Evolutionary conservation across 2,113 vertebrate genomes (phyloP), one percentile per base, ranked within the genome.

Genomic region (Microcebus murinus): DNA sequence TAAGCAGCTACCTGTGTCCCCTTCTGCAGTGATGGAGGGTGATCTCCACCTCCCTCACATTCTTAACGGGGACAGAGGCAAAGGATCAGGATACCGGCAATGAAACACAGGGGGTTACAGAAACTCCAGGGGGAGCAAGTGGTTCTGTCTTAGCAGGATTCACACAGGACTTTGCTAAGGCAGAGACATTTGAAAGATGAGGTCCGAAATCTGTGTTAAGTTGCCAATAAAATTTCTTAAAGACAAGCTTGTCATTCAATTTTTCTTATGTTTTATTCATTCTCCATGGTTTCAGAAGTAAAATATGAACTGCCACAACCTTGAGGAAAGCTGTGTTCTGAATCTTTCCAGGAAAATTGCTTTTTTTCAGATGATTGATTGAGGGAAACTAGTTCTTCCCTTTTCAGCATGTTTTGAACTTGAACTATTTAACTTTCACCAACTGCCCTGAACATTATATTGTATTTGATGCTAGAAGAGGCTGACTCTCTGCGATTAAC

Each of bases 251-350:
- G 59, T 85, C 92, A 13, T 29, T 92, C 94, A 95, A 34, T 36
- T 90, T 68, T 77, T 74, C 84, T 94, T 55, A 87, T 85, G 55
- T 83, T 97, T 92, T 97, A 95, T 95, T 94, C 96, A 96, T 93
- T 65, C 31, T 12, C 17, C 65, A 25, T 55, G 39, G 95, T 81
- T 95, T 90, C 73, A 70, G 91, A 73, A 94, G 63, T 94, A 80
- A 96, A 97, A 89, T 89, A 94, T 86, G 45, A 96, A 94, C 91
- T 95, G 48, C 34, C 42, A 63, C 77, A 87, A 95, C 74, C 59
- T 94, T 71, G 74, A 92, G 61, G 77, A 96, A 96, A 94, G 59
- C 76, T 90, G 57, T 76, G 25, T 81, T 81, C 80, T 94, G 88
- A 95, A 89, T 92, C 94, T 92, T 85, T 81, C 81, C 85, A 79